phyloP scores from a whole-genome alignment of 2,888 invertebrate species.

The Caenorhabditis parvicauda region DNA sequence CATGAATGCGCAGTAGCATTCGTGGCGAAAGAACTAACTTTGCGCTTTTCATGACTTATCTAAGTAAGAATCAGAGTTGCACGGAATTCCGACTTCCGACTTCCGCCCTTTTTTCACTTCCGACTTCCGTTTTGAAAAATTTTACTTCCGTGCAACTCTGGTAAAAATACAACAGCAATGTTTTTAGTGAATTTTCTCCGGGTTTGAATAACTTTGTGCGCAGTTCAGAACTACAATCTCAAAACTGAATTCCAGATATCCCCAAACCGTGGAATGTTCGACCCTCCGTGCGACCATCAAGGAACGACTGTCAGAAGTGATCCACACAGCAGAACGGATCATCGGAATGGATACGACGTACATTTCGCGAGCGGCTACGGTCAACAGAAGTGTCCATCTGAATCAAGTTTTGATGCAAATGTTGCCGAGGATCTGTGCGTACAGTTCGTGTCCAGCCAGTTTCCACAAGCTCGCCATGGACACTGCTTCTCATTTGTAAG shows the following conservation, averaged over 20 bases:
- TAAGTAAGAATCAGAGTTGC: no score
- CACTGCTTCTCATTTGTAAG: conserved; percentile 16
- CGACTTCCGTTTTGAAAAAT: no score
- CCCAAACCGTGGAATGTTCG: conserved; percentile 78
- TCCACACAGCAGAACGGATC: neutral
- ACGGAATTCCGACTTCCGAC: no score
- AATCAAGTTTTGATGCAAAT: conserved; percentile 83
- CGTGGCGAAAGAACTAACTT: no score
- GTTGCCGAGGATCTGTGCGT: conserved; percentile 71
- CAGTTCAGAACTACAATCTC: no score
- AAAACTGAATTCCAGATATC: conserved; percentile 13
- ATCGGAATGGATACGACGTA: conserved; percentile 7
- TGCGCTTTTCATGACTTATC: no score
- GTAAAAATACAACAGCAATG: no score
- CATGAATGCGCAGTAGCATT: no score
- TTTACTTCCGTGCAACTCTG: no score
- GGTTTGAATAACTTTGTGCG: no score
- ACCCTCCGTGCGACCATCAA: conserved; percentile 80
- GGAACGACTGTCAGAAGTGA: conserved; percentile 75
- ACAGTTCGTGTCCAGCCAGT: conserved; percentile 14
- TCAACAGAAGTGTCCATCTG: conserved; percentile 62
- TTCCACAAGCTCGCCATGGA: conserved; percentile 14
- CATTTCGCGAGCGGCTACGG: conserved; percentile 5
- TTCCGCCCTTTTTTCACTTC: no score
- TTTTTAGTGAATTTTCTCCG: no score